Percentiles rank a stretch among this genome's conserved stretches.
phyloP scores from a whole-genome alignment of 2,888 invertebrate species.

The Drosophila ustulata region DNA sequence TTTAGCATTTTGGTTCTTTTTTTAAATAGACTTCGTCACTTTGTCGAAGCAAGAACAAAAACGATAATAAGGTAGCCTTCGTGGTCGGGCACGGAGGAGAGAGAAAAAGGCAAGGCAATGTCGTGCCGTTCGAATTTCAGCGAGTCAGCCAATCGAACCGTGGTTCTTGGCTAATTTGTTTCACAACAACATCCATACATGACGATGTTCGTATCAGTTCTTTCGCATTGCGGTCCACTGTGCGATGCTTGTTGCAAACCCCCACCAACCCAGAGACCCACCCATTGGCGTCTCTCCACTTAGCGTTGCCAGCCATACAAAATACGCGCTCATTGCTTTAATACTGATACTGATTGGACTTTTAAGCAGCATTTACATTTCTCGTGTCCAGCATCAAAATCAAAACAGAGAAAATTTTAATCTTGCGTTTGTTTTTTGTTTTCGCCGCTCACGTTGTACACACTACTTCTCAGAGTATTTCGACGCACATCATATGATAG shows the following conservation, averaged over 20 bases:
- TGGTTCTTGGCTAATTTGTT: conserved; percentile 27
- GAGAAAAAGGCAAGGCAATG: conserved; percentile 51
- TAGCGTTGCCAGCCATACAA: conserved; percentile 60
- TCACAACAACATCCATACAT: not conserved
- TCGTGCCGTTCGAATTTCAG: conserved; percentile 71
- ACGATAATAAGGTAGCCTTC: conserved; percentile 46
- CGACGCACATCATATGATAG: conserved; percentile 45
- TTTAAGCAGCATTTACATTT: conserved; percentile 59
- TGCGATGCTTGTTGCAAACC: conserved; percentile 25
- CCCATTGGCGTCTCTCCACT: conserved; percentile 17
- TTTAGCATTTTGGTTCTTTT: conserved; percentile 64
- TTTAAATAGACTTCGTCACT: conserved; percentile 76
- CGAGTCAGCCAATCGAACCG: conserved; percentile 48
- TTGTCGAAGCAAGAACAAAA: conserved; percentile 55
- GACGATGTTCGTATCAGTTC: conserved; percentile 6
- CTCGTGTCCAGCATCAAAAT: conserved; percentile 68
- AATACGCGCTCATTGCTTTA: conserved; percentile 64
- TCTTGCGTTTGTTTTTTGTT: conserved; percentile 56
- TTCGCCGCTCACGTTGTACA: conserved; percentile 61
- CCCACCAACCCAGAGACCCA: conserved; percentile 18
- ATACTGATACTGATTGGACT: conserved; percentile 68
- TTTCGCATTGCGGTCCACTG: conserved; percentile 36
- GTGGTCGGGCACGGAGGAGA: conserved; percentile 38
- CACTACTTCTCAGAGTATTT: conserved; percentile 66
- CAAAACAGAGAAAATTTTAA: conserved; percentile 77